Conservation (phyloP, 1,140 invertebrate genomes). For the Micrasema longulum region DNA sequence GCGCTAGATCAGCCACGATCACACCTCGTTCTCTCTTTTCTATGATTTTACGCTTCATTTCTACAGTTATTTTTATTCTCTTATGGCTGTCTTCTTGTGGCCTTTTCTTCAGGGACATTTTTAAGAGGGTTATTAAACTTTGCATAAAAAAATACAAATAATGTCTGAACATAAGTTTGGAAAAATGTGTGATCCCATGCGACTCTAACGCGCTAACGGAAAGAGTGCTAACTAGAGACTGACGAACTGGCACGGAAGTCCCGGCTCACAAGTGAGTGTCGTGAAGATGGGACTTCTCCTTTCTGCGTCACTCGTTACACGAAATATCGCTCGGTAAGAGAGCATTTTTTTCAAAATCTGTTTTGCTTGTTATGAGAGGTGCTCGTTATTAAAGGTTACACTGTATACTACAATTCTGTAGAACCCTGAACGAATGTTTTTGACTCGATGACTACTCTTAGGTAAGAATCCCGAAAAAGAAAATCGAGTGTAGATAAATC, state of each 20-base stretch:
- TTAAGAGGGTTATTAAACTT: too few species aligned
- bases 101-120: too few species aligned
- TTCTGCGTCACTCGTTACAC: constrained; percentile 14
- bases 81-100: too few species aligned
- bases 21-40: background rate
- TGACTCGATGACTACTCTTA: too few species aligned
- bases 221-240: background rate
- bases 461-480: too few species aligned
- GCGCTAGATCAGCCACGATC: background rate
- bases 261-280: background rate
- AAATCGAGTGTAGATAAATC: too few species aligned
- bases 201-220: constrained; percentile 7
- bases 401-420: too few species aligned
- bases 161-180: constrained; percentile 20
- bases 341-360: constrained; percentile 10
- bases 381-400: constrained; percentile 15
- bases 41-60: background rate
- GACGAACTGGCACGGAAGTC: constrained; percentile 1
- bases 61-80: background rate
- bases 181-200: constrained; percentile 21
- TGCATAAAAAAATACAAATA: background rate
- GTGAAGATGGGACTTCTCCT: too few species aligned
- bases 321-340: constrained; percentile 36
- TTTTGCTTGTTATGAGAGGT: constrained; percentile 34
- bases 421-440: too few species aligned